These are phyloP conservation scores for Tipula lateralis DNA, from an alignment of 2,888 invertebrate genomes.

Conservation along the genomic window DNA sequence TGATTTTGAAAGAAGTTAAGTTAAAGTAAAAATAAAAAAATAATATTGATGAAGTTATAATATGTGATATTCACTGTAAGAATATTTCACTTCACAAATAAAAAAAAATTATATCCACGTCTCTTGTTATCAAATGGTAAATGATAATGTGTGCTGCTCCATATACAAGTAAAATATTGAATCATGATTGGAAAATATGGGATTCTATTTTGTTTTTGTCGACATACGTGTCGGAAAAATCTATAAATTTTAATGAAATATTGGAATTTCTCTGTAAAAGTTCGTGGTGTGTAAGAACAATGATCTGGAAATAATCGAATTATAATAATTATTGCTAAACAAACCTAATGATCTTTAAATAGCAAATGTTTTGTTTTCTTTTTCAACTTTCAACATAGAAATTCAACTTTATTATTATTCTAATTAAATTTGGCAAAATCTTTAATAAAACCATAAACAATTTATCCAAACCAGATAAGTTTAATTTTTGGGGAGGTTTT, in stretches of 20 bases:
- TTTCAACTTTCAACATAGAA: not conserved
- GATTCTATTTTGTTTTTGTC: not conserved
- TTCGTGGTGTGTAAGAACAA: not conserved
- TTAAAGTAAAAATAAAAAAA: not conserved
- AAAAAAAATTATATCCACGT: not conserved
- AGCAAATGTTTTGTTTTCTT: not conserved
- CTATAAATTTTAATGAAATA: not conserved
- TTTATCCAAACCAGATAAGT: not conserved
- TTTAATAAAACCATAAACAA: not conserved
- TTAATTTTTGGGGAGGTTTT: not conserved
- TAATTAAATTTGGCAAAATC: not conserved
- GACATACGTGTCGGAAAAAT: not conserved
- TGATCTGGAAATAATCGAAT: not conserved
- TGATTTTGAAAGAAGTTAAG: slow-evolving; percentile 6
- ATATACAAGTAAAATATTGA: not conserved
- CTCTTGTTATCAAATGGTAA: slow-evolving; percentile 1
- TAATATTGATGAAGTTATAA: not conserved
- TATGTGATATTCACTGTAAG: not conserved
- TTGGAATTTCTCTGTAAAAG: not conserved
- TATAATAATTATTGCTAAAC: not conserved
- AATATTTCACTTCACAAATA: slow-evolving; percentile 24
- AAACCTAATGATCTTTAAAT: not conserved
- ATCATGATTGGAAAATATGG: slow-evolving; percentile 7
- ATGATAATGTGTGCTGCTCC: not conserved
- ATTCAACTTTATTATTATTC: not conserved